A percentile compares a stretch with the other conserved stretches of the same genome.
These are phyloP conservation scores for Aurelia aurita complex sp. Pacific DNA, from an alignment of 30 jellyfish, hydroid and myxozoan species.

Conservation along the genomic window DNA sequence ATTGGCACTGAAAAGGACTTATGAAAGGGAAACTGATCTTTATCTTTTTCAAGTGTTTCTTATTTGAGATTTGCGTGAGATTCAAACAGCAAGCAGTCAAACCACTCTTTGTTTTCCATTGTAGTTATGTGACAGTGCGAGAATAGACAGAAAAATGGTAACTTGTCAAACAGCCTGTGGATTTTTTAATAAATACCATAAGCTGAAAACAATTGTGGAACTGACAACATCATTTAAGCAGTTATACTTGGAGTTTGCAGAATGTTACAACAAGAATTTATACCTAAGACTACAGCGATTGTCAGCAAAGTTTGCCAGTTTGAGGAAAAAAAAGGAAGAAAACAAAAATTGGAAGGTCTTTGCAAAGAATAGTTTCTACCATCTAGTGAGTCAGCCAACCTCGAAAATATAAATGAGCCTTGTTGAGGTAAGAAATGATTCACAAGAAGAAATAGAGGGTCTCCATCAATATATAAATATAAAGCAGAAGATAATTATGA, in stretches of 20 bases:
- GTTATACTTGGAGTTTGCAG: constrained; percentile 19
- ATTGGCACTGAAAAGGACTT: too few relatives aligned
- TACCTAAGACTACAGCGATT: neutral
- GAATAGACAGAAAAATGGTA: neutral
- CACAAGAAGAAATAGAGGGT: constrained; percentile 11
- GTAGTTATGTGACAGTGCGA: neutral
- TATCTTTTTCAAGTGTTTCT: neutral
- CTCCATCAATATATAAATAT: neutral
- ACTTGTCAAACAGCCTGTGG: constrained; percentile 1
- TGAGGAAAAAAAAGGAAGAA: neutral
- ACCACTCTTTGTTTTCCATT: neutral
- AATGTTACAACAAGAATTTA: neutral
- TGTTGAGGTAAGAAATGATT: constrained; percentile 15
- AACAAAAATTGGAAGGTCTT: neutral
- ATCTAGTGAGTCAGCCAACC: constrained; percentile 11
- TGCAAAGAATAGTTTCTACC: constrained; percentile 14
- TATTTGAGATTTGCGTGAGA: neutral
- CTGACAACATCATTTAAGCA: constrained; percentile 3
- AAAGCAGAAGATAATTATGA: too few relatives aligned
- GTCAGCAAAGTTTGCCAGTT: constrained; percentile 7
- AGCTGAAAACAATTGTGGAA: neutral
- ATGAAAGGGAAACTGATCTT: too few relatives aligned
- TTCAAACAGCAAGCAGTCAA: neutral
- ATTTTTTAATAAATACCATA: neutral
- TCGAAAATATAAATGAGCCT: constrained; percentile 7